Percentiles rank a stretch among this genome's conserved stretches.
These are phyloP conservation scores for Coilia nasus DNA, from an alignment of 2,797 vertebrate genomes.

Conservation along the genomic window DNA sequence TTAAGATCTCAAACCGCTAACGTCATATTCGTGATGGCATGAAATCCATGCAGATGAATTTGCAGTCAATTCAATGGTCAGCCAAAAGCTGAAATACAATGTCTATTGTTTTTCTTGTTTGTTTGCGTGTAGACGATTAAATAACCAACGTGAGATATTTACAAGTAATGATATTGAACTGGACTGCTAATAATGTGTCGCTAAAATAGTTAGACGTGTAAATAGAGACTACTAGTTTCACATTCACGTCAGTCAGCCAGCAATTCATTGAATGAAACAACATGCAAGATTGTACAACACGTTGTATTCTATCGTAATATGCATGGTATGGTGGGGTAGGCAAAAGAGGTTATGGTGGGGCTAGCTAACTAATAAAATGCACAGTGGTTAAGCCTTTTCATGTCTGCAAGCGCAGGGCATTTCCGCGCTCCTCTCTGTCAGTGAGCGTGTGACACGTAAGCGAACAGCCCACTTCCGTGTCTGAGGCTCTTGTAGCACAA, in stretches of 20 bases:
- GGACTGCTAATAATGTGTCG: too few species aligned
- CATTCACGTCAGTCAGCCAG: background rate
- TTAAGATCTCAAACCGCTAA: background rate
- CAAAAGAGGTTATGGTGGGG: background rate
- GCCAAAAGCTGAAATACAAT: background rate
- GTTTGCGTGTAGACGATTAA: background rate
- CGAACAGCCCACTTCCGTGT: background rate
- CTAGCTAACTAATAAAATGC: background rate
- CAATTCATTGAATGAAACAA: background rate
- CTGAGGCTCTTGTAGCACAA: background rate
- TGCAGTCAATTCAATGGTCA: background rate
- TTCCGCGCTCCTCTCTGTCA: background rate
- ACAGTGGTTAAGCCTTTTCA: background rate
- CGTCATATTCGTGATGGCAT: background rate
- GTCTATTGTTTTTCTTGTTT: background rate
- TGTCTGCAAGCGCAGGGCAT: background rate
- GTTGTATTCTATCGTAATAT: background rate
- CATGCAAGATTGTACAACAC: background rate
- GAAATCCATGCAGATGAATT: background rate
- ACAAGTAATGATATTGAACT: too few species aligned
- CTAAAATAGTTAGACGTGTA: too few species aligned
- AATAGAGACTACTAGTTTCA: background rate
- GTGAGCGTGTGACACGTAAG: conserved; percentile 15
- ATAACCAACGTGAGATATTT: background rate
- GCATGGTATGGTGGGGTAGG: background rate